Percentiles rank a stretch among this genome's conserved stretches.
These are phyloP conservation scores for Pilophorus perplexus DNA, from an alignment of 2,888 invertebrate genomes.

Conservation along the genomic window DNA sequence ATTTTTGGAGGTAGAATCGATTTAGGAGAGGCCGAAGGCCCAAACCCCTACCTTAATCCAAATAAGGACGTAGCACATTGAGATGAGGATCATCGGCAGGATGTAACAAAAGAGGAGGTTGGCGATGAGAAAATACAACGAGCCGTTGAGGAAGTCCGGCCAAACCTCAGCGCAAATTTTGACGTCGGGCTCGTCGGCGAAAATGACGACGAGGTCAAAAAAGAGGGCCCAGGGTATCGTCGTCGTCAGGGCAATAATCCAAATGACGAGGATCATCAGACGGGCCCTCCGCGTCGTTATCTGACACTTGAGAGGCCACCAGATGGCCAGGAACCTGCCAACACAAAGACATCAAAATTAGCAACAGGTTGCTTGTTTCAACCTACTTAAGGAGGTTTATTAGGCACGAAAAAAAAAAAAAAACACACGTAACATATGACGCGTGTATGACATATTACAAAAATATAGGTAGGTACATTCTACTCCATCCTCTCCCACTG, in stretches of 20 bases:
- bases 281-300: constrained; percentile 85
- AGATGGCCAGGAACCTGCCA: constrained; percentile 91
- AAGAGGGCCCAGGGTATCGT: constrained; percentile 89
- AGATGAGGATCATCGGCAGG: constrained; percentile 84
- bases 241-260: constrained; percentile 80
- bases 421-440: not conserved
- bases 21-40: too few species aligned
- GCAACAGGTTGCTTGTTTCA: too few species aligned
- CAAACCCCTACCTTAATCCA: constrained; percentile 78
- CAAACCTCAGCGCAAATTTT: constrained; percentile 59
- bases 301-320: constrained; percentile 89
- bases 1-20: too few species aligned
- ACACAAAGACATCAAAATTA: too few species aligned
- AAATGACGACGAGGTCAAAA: constrained; percentile 76
- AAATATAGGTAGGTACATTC: too few species aligned
- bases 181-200: constrained; percentile 71
- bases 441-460: too few species aligned
- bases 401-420: not conserved
- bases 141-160: constrained; percentile 78
- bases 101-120: constrained; percentile 88
- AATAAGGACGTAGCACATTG: constrained; percentile 87
- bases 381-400: too few species aligned
- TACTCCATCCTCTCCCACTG: too few species aligned
- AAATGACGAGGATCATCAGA: constrained; percentile 83
- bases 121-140: constrained; percentile 82